Conservation (phyloP, 2,113 vertebrate genomes). For the Tichodroma muraria region DNA sequence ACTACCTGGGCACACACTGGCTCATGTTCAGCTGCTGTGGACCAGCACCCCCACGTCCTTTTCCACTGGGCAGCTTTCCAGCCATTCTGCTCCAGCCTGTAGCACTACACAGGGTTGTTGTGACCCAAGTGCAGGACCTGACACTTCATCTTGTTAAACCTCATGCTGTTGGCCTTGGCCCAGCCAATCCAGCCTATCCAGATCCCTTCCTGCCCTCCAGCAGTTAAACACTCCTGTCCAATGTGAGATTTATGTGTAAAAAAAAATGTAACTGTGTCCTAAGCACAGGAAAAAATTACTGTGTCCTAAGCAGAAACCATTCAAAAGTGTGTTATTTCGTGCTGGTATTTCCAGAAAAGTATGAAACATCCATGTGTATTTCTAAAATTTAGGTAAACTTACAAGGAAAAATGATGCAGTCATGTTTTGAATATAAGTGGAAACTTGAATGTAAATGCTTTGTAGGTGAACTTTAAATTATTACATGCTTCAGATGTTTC, state of each 20-base stretch:
- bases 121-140: background rate
- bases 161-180: background rate
- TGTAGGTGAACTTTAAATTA: background rate
- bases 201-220: background rate
- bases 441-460: background rate
- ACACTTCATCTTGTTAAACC: background rate
- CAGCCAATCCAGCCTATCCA: background rate
- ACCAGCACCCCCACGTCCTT: background rate
- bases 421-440: background rate
- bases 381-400: background rate
- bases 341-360: background rate
- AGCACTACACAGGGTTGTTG: background rate
- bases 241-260: background rate
- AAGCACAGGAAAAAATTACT: background rate
- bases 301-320: background rate
- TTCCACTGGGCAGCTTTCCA: background rate
- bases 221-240: background rate
- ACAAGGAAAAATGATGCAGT: background rate
- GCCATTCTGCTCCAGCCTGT: background rate
- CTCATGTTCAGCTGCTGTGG: background rate
- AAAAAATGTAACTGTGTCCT: background rate
- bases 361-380: background rate
- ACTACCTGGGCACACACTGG: too few species aligned
- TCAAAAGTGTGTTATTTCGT: accelerated
- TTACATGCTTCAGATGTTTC: background rate